Evolutionary conservation across 2,797 vertebrate species (phyloP).

Genomic region (Paramormyrops hopkinsi): DNA sequence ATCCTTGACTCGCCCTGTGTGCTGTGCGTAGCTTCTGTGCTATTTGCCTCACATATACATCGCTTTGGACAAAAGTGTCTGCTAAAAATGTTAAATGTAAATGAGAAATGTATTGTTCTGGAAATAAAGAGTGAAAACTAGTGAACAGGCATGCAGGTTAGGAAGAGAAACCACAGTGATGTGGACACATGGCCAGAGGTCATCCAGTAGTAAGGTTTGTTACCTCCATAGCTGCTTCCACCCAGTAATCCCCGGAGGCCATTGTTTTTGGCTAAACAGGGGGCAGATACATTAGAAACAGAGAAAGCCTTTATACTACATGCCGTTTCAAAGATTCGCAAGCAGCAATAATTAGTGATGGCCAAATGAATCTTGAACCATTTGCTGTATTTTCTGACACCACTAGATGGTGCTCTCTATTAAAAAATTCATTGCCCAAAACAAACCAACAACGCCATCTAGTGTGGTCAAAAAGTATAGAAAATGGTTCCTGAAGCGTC

Average conservation of each 20-base stretch:
- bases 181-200: background rate
- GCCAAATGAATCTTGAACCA: background rate
- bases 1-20: background rate
- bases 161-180: background rate
- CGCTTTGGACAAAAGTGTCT: background rate
- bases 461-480: background rate
- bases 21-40: background rate
- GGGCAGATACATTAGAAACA: background rate
- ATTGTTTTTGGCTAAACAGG: slow-evolving; percentile 55
- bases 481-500: background rate
- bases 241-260: slow-evolving; percentile 61
- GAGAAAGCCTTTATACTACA: background rate
- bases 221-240: slow-evolving; percentile 62
- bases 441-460: background rate
- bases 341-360: background rate
- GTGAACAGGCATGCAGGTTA: background rate
- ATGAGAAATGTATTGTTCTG: background rate
- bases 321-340: background rate
- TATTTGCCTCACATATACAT: background rate
- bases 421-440: background rate
- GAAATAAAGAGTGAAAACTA: background rate
- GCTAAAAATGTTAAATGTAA: background rate
- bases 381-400: background rate
- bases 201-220: background rate
- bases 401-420: background rate